phyloP scores from a whole-genome alignment of 1,140 invertebrate species.

The Branchinecta lindahli region DNA sequence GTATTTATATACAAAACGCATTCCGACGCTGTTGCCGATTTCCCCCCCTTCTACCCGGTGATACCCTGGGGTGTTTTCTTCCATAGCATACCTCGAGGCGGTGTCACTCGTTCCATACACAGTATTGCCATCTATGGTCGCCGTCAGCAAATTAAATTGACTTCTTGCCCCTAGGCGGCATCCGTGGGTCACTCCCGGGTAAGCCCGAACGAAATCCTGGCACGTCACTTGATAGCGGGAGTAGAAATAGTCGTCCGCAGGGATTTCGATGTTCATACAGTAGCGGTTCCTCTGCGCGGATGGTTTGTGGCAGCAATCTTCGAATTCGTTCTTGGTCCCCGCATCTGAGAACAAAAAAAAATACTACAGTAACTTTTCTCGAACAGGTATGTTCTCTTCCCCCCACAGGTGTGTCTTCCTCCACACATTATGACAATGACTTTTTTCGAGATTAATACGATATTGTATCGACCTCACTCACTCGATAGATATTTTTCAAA shows the following conservation, averaged over 20 bases:
- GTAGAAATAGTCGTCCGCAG: constrained; percentile 82
- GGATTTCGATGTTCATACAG: constrained; percentile 76
- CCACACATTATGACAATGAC: too few species aligned
- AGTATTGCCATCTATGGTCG: constrained; percentile 64
- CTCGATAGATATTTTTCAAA: too few species aligned
- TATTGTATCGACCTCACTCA: too few species aligned
- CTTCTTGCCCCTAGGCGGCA: constrained; percentile 59
- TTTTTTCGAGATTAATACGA: too few species aligned
- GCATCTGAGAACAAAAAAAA: constrained; percentile 42
- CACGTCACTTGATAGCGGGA: constrained; percentile 63
- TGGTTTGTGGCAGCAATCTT: constrained; percentile 66
- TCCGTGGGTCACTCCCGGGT: constrained; percentile 60
- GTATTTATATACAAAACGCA: too few species aligned
- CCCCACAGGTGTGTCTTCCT: too few species aligned
- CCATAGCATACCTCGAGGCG: constrained; percentile 42
- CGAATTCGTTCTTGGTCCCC: constrained; percentile 64
- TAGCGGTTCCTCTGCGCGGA: constrained; percentile 67
- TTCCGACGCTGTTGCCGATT: too few species aligned
- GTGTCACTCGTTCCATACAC: constrained; percentile 65
- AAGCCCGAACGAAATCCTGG: constrained; percentile 71
- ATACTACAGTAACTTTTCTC: too few species aligned
- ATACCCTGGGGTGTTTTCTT: too few species aligned
- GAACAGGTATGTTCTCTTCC: too few species aligned
- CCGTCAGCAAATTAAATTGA: constrained; percentile 66
- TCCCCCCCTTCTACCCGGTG: too few species aligned